Evolutionary conservation across 2,797 vertebrate genomes (phyloP).

Genomic region (Jordanella pulchra): DNA sequence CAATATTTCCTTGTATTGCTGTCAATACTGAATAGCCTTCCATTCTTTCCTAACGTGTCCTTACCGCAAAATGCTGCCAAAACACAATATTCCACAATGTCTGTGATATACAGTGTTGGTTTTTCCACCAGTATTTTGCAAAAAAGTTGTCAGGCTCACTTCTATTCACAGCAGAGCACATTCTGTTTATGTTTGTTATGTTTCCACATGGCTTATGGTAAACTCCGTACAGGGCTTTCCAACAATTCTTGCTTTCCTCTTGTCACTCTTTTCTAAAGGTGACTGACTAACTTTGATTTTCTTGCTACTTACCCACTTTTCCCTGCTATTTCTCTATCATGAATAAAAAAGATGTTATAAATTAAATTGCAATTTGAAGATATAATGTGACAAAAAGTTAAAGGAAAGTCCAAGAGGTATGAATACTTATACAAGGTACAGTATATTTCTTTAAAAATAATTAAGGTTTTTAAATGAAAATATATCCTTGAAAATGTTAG

Average conservation of each 20-base stretch:
- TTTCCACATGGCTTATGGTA: background rate
- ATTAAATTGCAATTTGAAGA: background rate
- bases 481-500: slow-evolving; percentile 60
- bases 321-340: background rate
- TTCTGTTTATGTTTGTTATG: background rate
- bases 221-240: background rate
- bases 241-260: background rate
- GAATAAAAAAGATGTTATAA: background rate
- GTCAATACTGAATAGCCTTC: background rate
- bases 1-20: background rate
- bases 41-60: background rate
- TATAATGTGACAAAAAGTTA: background rate
- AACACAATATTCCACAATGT: background rate
- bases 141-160: background rate
- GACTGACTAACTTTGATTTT: background rate
- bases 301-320: background rate
- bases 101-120: background rate
- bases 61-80: background rate
- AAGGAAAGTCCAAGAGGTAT: background rate
- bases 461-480: slow-evolving; percentile 18
- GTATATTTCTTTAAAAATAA: background rate
- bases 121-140: background rate
- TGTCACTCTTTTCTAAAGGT: background rate
- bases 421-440: background rate
- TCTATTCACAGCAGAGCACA: background rate